A percentile compares a stretch with the other conserved stretches of the same genome.
Conservation (phyloP, 2,113 vertebrate species). For the Aldabrachelys gigantea region DNA sequence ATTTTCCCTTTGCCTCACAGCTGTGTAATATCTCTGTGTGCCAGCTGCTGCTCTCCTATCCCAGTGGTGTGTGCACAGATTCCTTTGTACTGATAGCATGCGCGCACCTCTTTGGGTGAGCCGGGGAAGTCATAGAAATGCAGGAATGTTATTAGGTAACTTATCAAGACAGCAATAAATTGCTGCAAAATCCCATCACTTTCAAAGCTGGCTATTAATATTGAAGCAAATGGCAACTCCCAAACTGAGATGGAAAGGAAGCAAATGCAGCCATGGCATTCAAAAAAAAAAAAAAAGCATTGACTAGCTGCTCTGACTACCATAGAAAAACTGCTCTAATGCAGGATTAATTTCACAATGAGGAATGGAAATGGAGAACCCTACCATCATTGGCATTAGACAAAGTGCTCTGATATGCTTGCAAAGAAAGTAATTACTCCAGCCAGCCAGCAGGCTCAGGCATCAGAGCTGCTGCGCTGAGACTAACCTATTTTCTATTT, state of each 20-base stretch:
- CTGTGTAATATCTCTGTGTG: neutral
- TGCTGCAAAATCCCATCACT: neutral
- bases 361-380: neutral
- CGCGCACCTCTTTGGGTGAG: neutral
- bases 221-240: neutral
- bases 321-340: neutral
- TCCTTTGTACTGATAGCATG: fast-evolving
- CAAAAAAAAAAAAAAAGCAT: neutral
- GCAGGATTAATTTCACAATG: neutral
- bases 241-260: neutral
- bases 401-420: neutral
- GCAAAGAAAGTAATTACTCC: neutral
- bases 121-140: fast-evolving
- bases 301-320: neutral
- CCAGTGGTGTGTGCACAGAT: fast-evolving
- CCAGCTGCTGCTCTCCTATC: fast-evolving
- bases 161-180: neutral
- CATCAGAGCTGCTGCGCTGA: neutral
- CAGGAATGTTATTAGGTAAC: neutral
- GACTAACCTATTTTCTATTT: neutral
- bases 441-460: fast-evolving
- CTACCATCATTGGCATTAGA: fast-evolving
- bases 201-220: neutral
- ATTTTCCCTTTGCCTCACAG: neutral
- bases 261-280: neutral